A percentile compares a stretch with the other conserved stretches of the same genome.
phyloP scores from a whole-genome alignment of 2,888 invertebrate species.

The Cephalotes varians region DNA sequence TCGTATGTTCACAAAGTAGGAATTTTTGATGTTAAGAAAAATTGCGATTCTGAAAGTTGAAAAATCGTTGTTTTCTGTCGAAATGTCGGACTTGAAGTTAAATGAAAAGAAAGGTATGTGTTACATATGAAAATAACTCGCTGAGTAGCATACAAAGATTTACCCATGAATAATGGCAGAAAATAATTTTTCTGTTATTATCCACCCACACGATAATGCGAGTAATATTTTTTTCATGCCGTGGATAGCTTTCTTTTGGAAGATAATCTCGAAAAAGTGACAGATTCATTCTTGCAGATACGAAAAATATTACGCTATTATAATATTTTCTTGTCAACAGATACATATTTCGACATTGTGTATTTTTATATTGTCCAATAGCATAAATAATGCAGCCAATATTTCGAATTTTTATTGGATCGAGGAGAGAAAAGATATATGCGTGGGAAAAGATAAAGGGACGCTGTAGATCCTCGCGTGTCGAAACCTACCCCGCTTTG shows the following conservation, averaged over 20 bases:
- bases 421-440: neutral
- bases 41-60: neutral
- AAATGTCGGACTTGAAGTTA: neutral
- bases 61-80: neutral
- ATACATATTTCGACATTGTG: neutral
- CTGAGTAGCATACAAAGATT: neutral
- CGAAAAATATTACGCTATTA: neutral
- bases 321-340: neutral
- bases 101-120: neutral
- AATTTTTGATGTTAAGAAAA: neutral
- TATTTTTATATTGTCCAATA: neutral
- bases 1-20: neutral
- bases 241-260: neutral
- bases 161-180: neutral
- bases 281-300: neutral
- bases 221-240: neutral
- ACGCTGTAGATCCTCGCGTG: neutral
- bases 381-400: neutral
- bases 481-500: slow-evolving; percentile 1
- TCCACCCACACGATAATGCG: neutral
- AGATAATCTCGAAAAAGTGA: neutral
- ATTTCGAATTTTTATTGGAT: neutral
- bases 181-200: slow-evolving; percentile 6
- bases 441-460: neutral
- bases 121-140: neutral